Evolutionary conservation across 2,888 invertebrate species (phyloP).

Genomic region (Ennomos quercinarius): DNA sequence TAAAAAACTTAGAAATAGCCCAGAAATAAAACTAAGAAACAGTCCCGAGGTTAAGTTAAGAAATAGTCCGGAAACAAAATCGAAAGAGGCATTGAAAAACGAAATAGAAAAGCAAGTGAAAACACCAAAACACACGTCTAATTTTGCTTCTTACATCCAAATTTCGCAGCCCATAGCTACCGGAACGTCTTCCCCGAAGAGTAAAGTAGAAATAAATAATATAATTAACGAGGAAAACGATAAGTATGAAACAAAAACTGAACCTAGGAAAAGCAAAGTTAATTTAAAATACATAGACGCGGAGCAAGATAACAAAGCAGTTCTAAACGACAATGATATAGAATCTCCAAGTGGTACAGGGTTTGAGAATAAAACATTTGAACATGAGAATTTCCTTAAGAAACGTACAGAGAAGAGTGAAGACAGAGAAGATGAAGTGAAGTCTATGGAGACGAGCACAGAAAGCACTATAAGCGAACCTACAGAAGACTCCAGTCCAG

Average conservation of each 20-base stretch:
- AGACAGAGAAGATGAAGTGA: constrained; percentile 58
- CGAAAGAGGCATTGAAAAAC: constrained; percentile 64
- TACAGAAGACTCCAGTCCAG: constrained; percentile 73
- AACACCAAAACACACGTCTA: constrained; percentile 82
- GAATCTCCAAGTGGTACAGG: constrained; percentile 80
- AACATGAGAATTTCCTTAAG: constrained; percentile 78
- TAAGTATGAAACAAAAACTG: constrained; percentile 50
- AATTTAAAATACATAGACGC: constrained; percentile 74
- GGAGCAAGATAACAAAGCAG: constrained; percentile 59
- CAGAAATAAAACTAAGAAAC: constrained; percentile 52
- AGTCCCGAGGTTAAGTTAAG: constrained; percentile 49
- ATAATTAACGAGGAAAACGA: constrained; percentile 50
- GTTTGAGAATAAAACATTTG: constrained; percentile 79
- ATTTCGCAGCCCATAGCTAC: constrained; percentile 80
- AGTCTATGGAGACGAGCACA: constrained; percentile 79
- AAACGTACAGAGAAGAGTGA: constrained; percentile 69
- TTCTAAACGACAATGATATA: constrained; percentile 70
- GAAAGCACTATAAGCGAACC: constrained; percentile 76
- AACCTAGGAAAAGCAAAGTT: constrained; percentile 55
- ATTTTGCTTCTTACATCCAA: constrained; percentile 87
- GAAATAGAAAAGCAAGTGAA: constrained; percentile 79
- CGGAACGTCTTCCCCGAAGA: constrained; percentile 67
- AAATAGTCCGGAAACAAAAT: constrained; percentile 34
- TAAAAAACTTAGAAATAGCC: constrained; percentile 33
- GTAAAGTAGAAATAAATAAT: constrained; percentile 54